Base-by-base conservation (phyloP, 2,888 invertebrate species). In the Dorcus hopei region DNA sequence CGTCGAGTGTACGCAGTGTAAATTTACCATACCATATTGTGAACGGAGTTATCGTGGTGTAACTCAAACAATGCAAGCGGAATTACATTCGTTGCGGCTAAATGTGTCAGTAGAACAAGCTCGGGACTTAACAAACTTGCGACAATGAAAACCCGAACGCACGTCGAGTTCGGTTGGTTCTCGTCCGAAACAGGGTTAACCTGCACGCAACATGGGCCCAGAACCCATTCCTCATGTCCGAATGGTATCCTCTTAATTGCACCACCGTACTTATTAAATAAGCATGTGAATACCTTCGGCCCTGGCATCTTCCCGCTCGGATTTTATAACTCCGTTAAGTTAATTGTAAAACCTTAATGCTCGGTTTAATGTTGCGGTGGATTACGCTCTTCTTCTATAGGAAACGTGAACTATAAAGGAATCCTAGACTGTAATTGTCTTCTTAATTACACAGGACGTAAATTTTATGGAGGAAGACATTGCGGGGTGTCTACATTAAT, bases 261-360 rank as follows among this genome's bases (percentile, higher is more conserved):
- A 33, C 26, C 26, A 6, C 26, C 5, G 26, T 33, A 4, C 26
- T 33, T 33, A 33, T 33, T 33, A 6, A 33, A 33, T 33, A 33
- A 33, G 26, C 7, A 33, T 4, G 5, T 26, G 2, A 26, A 26
- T 26, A 26, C 26, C 26, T 26, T 26, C 26, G 7, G 7, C 7
- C 3, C 26, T 33, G 26, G 26, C 5, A 33, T 33, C 26, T 4
- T 33, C 26, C 26, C 3, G 26, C 26, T 33, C 7, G 26, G 26
- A 33, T 54, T 45, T 54, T 54, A 54, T 54, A 19, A 47, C 54
- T 54, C 19, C 39, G 39, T 16, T 16, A 54, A 54, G 54, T 47
- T 54, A 54, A 54, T 39, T 47, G 54, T 43, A 45, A 54, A 45
- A 47, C 54, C 39, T 38, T 54, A 47, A 54, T 54, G 45, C 47